These are phyloP conservation scores for Lasioglossum marginatum DNA, from an alignment of 2,888 invertebrate genomes.

Conservation along the genomic window DNA sequence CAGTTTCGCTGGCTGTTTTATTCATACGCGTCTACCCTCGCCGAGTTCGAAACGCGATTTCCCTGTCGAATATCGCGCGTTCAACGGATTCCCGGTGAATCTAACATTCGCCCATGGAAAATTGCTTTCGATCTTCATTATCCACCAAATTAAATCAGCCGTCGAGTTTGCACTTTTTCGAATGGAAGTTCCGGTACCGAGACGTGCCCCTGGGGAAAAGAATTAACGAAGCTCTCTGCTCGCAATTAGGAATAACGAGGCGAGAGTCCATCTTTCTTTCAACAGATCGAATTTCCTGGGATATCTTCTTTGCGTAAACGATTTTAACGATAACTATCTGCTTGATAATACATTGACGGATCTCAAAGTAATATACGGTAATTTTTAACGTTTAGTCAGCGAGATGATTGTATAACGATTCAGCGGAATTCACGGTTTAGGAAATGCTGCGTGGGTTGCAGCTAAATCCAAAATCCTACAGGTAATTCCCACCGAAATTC, in stretches of 20 bases:
- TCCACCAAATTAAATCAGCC: neutral
- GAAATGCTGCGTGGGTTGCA: neutral
- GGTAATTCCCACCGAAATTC: neutral
- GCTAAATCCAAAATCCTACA: neutral
- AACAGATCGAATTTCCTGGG: neutral
- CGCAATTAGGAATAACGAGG: slow-evolving; percentile 6
- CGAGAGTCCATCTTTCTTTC: neutral
- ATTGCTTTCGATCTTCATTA: neutral
- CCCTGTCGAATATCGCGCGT: neutral
- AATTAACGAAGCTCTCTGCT: slow-evolving; percentile 7
- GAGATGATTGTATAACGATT: neutral
- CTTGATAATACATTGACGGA: neutral
- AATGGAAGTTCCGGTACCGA: neutral
- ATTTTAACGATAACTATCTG: neutral
- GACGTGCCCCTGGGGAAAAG: neutral
- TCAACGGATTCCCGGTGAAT: neutral
- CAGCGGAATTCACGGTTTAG: neutral
- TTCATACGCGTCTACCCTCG: neutral
- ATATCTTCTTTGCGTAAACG: neutral
- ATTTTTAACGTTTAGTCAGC: neutral
- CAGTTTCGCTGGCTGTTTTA: neutral
- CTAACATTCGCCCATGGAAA: neutral
- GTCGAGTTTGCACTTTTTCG: neutral
- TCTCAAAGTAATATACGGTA: neutral
- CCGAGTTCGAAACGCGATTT: neutral